phyloP scores from a whole-genome alignment of 2,888 invertebrate genomes.

The Acanthosepion esculentum region DNA sequence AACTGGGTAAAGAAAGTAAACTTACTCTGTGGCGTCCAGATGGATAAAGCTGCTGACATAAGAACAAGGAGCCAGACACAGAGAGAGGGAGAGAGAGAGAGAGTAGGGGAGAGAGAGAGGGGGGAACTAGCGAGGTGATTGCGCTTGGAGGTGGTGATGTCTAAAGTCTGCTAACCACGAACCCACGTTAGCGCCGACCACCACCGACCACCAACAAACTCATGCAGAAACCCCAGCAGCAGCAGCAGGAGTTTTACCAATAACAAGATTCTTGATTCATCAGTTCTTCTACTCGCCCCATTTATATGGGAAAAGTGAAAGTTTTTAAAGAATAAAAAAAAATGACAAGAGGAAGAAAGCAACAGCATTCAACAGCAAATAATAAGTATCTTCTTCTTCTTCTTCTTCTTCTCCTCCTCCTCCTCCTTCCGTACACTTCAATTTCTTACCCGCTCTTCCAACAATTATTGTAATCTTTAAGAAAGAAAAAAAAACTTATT shows the following conservation, averaged over 20 bases:
- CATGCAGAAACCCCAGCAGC: neutral
- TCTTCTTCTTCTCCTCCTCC: too few species aligned
- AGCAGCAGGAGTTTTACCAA: neutral
- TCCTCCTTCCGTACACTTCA: too few species aligned
- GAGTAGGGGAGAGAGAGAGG: neutral
- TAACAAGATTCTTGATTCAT: neutral
- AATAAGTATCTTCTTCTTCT: too few species aligned
- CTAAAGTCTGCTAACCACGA: neutral
- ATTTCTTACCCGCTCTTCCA: too few species aligned
- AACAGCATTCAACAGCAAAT: too few species aligned
- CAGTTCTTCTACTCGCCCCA: neutral
- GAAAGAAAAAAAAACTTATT: too few species aligned
- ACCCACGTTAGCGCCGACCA: neutral
- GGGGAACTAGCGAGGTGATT: neutral
- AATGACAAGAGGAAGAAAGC: too few species aligned
- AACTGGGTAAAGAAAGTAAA: neutral
- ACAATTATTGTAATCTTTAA: too few species aligned
- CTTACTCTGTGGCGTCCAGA: neutral
- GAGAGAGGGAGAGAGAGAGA: neutral
- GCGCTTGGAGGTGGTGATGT: neutral
- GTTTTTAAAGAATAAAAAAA: neutral
- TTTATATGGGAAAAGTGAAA: neutral
- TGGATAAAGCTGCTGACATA: conserved; percentile 6
- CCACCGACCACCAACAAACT: neutral
- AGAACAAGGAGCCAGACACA: neutral